phyloP scores from a whole-genome alignment of 2,113 vertebrate species.

The Clarias gariepinus region DNA sequence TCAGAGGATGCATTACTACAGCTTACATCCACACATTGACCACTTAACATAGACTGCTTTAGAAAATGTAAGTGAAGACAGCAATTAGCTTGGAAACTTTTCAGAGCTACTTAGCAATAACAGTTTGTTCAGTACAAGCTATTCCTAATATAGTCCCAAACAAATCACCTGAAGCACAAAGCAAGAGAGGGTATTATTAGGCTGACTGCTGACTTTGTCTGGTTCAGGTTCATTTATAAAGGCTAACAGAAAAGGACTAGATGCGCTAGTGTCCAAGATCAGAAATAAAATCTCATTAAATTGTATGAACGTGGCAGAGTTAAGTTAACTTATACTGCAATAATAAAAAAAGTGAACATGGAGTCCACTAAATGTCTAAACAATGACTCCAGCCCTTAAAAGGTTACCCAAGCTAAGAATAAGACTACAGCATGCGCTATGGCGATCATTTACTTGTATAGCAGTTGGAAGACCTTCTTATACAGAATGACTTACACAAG shows the following conservation, averaged over 20 bases:
- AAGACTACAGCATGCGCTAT: background rate
- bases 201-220: background rate
- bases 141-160: background rate
- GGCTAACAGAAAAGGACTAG: background rate
- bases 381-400: background rate
- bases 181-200: background rate
- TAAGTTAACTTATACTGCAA: background rate
- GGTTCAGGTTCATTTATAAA: conserved; percentile 9
- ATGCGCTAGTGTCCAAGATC: background rate
- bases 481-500: background rate
- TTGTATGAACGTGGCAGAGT: background rate
- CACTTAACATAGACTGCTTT: background rate
- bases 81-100: background rate
- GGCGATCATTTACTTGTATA: background rate
- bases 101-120: background rate
- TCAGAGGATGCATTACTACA: conserved; percentile 14
- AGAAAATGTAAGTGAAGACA: background rate
- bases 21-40: conserved; percentile 21
- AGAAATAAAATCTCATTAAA: background rate
- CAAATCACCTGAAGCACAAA: background rate
- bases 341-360: background rate
- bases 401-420: background rate
- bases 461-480: background rate
- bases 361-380: background rate
- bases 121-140: background rate